A percentile compares a stretch with the other conserved stretches of the same genome.
These are phyloP conservation scores for Vireo griseus DNA, from an alignment of 2,797 vertebrate genomes.

Conservation along the genomic window DNA sequence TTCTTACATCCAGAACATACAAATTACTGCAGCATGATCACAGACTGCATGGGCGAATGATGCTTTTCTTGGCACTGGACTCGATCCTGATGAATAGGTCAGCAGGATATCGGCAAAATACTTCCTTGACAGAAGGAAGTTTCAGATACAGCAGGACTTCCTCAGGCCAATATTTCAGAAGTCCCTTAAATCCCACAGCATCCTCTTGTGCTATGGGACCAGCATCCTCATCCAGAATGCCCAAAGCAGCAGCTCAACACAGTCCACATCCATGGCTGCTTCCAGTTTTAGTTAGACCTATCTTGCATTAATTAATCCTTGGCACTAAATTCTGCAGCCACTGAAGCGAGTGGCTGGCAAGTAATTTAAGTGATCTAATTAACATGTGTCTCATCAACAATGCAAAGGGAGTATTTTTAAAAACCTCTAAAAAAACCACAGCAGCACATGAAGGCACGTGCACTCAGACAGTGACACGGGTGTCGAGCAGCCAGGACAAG, in stretches of 20 bases:
- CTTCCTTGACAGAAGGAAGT: neutral
- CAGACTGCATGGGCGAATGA: neutral
- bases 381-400: neutral
- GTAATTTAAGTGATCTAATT: slow-evolving; percentile 6
- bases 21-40: neutral
- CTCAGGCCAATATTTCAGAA: neutral
- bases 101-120: neutral
- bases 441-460: neutral
- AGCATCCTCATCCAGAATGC: fast-evolving
- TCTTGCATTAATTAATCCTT: slow-evolving; percentile 21
- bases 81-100: neutral
- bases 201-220: neutral
- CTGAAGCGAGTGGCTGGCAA: neutral
- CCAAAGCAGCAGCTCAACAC: neutral
- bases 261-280: neutral
- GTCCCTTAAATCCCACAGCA: neutral
- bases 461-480: fast-evolving
- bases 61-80: neutral
- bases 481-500: neutral
- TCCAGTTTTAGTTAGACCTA: neutral
- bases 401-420: neutral
- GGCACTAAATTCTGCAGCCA: neutral
- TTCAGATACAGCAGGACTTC: neutral
- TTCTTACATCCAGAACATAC: neutral
- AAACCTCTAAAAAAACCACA: neutral